phyloP scores from a whole-genome alignment of 2,113 vertebrate genomes.

The Mystacornis crossleyi region DNA sequence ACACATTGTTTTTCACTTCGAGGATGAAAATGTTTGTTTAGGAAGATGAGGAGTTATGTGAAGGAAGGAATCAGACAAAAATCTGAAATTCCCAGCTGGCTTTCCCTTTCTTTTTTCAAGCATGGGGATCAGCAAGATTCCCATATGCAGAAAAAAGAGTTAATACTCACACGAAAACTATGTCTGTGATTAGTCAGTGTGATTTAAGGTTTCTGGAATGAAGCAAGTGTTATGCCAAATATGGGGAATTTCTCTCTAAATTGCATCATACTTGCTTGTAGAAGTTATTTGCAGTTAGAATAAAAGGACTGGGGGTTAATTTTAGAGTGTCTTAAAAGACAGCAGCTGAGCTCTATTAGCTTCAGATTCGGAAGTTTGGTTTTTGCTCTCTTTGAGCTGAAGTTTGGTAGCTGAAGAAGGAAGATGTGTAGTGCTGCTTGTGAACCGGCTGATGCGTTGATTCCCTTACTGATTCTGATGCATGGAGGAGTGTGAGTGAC shows the following conservation, averaged over 20 bases:
- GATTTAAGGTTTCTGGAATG: slow-evolving; percentile 66
- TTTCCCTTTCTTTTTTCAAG: slow-evolving; percentile 3
- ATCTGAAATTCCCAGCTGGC: neutral
- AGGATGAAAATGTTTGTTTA: neutral
- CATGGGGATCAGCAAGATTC: neutral
- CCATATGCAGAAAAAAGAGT: neutral
- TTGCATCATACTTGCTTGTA: slow-evolving; percentile 16
- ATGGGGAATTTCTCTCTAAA: slow-evolving; percentile 57
- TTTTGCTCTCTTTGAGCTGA: neutral
- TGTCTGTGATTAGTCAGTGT: neutral
- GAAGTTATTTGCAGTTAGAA: slow-evolving; percentile 20
- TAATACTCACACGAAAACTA: slow-evolving; percentile 1
- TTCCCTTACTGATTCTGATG: neutral
- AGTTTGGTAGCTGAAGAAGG: neutral
- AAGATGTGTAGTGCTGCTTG: neutral
- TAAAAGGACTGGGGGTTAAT: neutral
- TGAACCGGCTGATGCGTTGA: neutral
- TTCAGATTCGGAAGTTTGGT: neutral
- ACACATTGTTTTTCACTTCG: neutral
- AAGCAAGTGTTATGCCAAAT: slow-evolving; percentile 67
- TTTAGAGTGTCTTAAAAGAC: neutral
- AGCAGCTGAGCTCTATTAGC: neutral
- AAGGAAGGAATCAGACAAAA: neutral
- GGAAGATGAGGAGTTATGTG: neutral
- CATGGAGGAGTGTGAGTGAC: neutral